These are phyloP conservation scores for Corythoichthys intestinalis DNA, from an alignment of 2,113 vertebrate species.

Conservation along the genomic window DNA sequence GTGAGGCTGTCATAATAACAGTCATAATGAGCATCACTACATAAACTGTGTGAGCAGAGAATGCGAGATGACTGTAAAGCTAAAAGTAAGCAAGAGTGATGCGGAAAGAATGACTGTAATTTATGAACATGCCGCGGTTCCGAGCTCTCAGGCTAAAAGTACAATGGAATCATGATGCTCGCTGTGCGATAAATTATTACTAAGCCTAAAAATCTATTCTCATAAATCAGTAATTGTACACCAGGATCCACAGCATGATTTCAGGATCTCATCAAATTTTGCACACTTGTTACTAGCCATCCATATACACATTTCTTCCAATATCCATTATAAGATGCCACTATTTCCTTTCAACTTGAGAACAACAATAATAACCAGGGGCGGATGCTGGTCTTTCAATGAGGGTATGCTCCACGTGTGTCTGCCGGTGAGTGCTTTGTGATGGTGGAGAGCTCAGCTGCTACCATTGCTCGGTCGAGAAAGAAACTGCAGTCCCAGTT, in stretches of 20 bases:
- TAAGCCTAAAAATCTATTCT: constrained; percentile 18
- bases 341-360: background rate
- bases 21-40: constrained; percentile 55
- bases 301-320: no score
- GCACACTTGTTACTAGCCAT: no score
- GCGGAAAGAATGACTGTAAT: constrained; percentile 26
- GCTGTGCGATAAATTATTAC: constrained; percentile 3
- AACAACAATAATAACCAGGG: background rate
- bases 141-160: constrained; percentile 21
- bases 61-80: background rate
- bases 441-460: no score
- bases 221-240: constrained; percentile 17
- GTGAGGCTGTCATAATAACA: constrained; percentile 57
- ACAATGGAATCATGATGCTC: constrained; percentile 32
- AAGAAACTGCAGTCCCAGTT: no score
- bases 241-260: background rate
- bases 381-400: no score
- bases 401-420: no score
- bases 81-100: constrained; percentile 16
- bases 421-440: no score
- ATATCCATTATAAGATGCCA: no score
- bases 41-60: constrained; percentile 38
- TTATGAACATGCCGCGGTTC: constrained; percentile 20
- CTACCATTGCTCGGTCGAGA: no score
- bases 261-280: no score